These are phyloP conservation scores for Aphis gossypii DNA, from an alignment of 1,140 invertebrate species.

Conservation along the genomic window DNA sequence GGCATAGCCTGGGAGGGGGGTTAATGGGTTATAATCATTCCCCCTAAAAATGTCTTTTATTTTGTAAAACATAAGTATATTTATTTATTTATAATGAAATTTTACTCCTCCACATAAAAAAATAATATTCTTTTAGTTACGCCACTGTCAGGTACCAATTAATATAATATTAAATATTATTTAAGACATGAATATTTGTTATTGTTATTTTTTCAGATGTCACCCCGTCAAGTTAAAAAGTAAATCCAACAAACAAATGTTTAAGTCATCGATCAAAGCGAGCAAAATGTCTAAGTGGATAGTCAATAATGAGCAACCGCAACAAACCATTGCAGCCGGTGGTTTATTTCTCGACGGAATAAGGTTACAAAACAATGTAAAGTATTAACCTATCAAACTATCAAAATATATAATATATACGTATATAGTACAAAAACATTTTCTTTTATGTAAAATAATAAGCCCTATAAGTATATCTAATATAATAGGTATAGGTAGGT, in stretches of 20 bases:
- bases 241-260: constrained; percentile 49
- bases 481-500: background rate
- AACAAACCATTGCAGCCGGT: background rate
- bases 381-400: background rate
- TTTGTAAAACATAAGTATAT: too few relatives aligned
- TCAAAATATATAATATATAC: background rate
- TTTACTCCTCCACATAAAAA: too few relatives aligned
- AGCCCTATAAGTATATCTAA: too few relatives aligned
- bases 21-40: too few relatives aligned
- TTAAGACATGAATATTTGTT: background rate
- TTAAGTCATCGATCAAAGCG: constrained; percentile 42
- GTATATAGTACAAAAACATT: background rate
- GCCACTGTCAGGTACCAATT: background rate
- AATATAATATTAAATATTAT: background rate
- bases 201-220: background rate
- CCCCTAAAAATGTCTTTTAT: too few relatives aligned
- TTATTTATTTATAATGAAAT: too few relatives aligned
- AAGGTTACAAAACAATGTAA: constrained; percentile 2
- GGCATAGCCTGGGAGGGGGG: too few relatives aligned
- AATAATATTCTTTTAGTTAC: too few relatives aligned
- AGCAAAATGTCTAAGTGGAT: constrained; percentile 37
- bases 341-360: background rate
- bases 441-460: background rate
- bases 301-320: background rate
- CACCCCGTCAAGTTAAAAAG: constrained; percentile 29